Evolutionary conservation across 2,888 invertebrate genomes (phyloP).

Genomic region (Asteroscopus sphinx): DNA sequence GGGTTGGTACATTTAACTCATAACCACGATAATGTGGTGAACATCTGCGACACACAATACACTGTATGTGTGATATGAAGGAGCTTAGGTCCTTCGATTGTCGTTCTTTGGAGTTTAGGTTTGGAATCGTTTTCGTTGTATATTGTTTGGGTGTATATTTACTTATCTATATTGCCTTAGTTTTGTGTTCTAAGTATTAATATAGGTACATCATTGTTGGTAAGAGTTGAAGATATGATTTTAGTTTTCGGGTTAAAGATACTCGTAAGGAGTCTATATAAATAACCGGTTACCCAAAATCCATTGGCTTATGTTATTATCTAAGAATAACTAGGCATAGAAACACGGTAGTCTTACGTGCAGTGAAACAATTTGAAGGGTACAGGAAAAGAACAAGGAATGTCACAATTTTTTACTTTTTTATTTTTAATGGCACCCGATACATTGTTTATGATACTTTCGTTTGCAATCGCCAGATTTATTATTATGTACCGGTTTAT

Average conservation of each 20-base stretch:
- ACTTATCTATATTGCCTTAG: constrained; percentile 46
- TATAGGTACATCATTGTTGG: constrained; percentile 9
- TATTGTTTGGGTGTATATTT: constrained; percentile 27
- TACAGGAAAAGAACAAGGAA: no score
- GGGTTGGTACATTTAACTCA: constrained; percentile 74
- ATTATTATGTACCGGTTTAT: no score
- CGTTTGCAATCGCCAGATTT: no score
- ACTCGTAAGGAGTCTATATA: no score
- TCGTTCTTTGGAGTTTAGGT: constrained; percentile 38
- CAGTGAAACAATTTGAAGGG: no score
- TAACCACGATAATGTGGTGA: constrained; percentile 69
- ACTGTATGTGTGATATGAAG: constrained; percentile 63
- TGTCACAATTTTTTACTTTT: no score
- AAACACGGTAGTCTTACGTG: no score
- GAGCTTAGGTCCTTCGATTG: constrained; percentile 44
- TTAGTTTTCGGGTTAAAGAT: background rate
- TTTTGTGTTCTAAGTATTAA: constrained; percentile 3
- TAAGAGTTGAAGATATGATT: background rate
- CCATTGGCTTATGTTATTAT: no score
- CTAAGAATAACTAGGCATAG: no score
- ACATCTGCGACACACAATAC: constrained; percentile 72
- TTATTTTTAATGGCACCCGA: no score
- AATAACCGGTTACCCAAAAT: no score
- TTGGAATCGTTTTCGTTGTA: constrained; percentile 26
- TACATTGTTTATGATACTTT: no score